Percentiles rank a stretch among this genome's conserved stretches.
These are phyloP conservation scores for Lutraria lutraria DNA, from an alignment of 2,888 invertebrate species.

Conservation along the genomic window DNA sequence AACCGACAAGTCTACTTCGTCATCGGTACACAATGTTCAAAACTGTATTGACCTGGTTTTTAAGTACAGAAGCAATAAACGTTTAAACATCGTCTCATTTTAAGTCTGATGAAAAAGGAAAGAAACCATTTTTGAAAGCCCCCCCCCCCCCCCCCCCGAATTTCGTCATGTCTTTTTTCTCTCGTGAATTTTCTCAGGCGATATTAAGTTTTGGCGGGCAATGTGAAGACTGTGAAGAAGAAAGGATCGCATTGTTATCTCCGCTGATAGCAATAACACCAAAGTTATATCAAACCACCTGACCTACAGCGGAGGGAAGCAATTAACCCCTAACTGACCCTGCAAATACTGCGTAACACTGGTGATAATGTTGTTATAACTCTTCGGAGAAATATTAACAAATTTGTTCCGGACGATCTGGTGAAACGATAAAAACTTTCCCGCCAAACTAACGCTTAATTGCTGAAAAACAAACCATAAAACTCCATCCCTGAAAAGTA, in stretches of 20 bases:
- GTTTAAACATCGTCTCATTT: no score
- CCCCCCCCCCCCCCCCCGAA: background rate
- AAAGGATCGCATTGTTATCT: slow-evolving; percentile 31
- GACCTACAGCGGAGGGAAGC: slow-evolving; percentile 31
- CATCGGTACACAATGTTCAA: no score
- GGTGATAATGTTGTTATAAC: slow-evolving; percentile 35
- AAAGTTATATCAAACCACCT: slow-evolving; percentile 43
- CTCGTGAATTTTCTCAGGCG: background rate
- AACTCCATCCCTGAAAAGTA: no score
- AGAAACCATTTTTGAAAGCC: no score
- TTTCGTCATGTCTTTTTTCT: slow-evolving; percentile 38
- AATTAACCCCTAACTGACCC: slow-evolving; percentile 55
- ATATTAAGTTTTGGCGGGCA: slow-evolving; percentile 30
- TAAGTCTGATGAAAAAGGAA: no score
- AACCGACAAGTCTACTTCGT: no score
- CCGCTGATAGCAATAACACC: slow-evolving; percentile 29
- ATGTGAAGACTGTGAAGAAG: background rate
- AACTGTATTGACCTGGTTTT: no score
- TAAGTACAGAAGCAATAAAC: no score
- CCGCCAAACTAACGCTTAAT: slow-evolving; percentile 25
- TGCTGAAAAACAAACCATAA: background rate
- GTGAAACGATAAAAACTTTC: slow-evolving; percentile 22
- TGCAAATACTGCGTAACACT: slow-evolving; percentile 17
- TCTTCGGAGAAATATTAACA: slow-evolving; percentile 42
- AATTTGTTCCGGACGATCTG: slow-evolving; percentile 16